Percentiles rank a stretch among this genome's conserved stretches.
phyloP scores from a whole-genome alignment of 2,888 invertebrate genomes.

The Apodemia mormo region DNA sequence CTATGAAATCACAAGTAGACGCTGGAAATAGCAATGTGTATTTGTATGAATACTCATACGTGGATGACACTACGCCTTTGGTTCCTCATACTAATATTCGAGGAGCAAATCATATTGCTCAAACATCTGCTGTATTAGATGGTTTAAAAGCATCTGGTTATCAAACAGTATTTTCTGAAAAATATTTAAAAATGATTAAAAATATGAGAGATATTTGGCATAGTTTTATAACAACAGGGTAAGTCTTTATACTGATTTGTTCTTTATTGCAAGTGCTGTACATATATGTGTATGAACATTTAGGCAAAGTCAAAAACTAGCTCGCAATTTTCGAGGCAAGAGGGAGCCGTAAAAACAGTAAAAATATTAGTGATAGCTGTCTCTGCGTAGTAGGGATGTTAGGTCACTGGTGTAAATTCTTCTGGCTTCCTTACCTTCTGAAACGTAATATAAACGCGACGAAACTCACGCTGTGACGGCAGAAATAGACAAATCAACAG shows the following conservation, averaged over 20 bases:
- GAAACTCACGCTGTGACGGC: no score
- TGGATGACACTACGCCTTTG: constrained; percentile 41
- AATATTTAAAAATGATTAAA: constrained; percentile 22
- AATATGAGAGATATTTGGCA: constrained; percentile 29
- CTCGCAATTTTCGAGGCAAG: no score
- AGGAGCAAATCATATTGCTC: constrained; percentile 47
- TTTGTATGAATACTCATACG: constrained; percentile 50
- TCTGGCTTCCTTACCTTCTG: no score
- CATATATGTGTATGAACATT: no score
- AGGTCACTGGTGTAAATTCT: no score
- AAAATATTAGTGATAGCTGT: no score
- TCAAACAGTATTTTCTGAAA: constrained; percentile 22
- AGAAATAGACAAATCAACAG: no score
- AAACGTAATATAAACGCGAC: no score
- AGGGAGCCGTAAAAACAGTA: no score
- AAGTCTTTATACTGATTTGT: neutral
- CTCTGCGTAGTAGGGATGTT: no score
- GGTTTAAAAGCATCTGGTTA: neutral
- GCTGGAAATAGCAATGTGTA: constrained; percentile 44
- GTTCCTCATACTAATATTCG: constrained; percentile 41
- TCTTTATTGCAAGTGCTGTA: no score
- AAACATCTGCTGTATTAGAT: constrained; percentile 38
- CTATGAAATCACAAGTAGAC: constrained; percentile 39
- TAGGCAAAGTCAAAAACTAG: no score
- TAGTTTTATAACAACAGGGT: constrained; percentile 30